phyloP scores from a whole-genome alignment of 2,797 vertebrate species.

The Selene dorsalis region DNA sequence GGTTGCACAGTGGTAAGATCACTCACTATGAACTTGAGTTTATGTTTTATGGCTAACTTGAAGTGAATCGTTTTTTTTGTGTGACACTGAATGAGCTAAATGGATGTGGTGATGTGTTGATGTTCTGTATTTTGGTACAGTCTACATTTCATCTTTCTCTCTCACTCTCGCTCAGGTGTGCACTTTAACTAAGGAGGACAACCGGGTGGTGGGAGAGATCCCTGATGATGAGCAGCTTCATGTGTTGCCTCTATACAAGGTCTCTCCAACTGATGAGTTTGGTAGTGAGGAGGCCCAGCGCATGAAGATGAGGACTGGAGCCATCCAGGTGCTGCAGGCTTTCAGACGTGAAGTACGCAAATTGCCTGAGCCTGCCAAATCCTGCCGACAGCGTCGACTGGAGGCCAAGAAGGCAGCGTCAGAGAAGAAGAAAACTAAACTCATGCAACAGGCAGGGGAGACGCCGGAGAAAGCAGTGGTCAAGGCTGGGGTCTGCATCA shows the following conservation, averaged over 20 bases:
- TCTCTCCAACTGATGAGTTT: slow-evolving; percentile 91
- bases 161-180: slow-evolving; percentile 94
- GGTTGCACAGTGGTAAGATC: slow-evolving; percentile 97
- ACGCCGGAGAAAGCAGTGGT: slow-evolving; percentile 90
- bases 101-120: neutral
- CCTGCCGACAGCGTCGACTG: slow-evolving; percentile 93
- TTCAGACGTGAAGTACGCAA: slow-evolving; percentile 95
- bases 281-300: slow-evolving; percentile 93
- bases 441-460: slow-evolving; percentile 89
- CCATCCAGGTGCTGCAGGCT: slow-evolving; percentile 93
- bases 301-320: slow-evolving; percentile 91
- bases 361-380: slow-evolving; percentile 96
- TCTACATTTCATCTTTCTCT: slow-evolving; percentile 14
- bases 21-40: neutral
- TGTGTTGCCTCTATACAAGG: slow-evolving; percentile 95
- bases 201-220: slow-evolving; percentile 89
- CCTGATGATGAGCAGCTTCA: slow-evolving; percentile 97
- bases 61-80: neutral
- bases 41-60: neutral
- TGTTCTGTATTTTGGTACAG: neutral
- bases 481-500: slow-evolving; percentile 74
- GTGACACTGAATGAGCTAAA: neutral
- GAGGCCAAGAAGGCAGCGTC: slow-evolving; percentile 94
- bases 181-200: slow-evolving; percentile 98
- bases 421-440: slow-evolving; percentile 94